A percentile compares a stretch with the other conserved stretches of the same genome.
Evolutionary conservation across 2,797 vertebrate genomes (phyloP).

Genomic region (Vultur gryphus): DNA sequence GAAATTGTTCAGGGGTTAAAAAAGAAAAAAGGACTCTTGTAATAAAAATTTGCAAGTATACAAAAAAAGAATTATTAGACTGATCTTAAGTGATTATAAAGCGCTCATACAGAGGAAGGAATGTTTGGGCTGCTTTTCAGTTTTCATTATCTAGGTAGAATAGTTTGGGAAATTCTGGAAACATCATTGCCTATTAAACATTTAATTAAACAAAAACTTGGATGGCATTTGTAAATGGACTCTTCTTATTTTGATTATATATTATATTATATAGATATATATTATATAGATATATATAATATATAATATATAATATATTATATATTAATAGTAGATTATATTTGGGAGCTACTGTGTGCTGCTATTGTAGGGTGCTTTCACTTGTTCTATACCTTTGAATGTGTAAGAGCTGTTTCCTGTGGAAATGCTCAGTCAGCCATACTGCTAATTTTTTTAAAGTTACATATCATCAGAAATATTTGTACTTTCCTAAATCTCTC

Average conservation of each 20-base stretch:
- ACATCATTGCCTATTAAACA: not conserved
- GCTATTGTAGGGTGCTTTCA: not conserved
- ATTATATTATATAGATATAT: too few relatives aligned
- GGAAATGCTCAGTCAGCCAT: not conserved
- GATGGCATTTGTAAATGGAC: fast-evolving
- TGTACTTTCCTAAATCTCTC: not conserved
- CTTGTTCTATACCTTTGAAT: not conserved
- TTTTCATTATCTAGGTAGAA: not conserved
- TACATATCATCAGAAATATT: not conserved
- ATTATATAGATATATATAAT: too few relatives aligned
- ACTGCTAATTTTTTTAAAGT: not conserved
- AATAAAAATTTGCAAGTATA: not conserved
- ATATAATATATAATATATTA: too few relatives aligned
- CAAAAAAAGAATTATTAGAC: not conserved
- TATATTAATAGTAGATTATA: too few relatives aligned
- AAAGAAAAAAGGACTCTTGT: not conserved
- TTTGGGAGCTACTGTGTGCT: not conserved
- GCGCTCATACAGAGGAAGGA: fast-evolving
- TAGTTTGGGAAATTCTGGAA: not conserved
- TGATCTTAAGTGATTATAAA: not conserved
- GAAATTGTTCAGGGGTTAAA: not conserved
- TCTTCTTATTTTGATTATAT: not conserved
- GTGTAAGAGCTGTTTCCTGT: fast-evolving
- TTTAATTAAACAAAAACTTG: not conserved
- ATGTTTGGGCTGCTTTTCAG: not conserved